Percentiles rank a stretch among this genome's conserved stretches.
phyloP scores from a whole-genome alignment of 2,113 vertebrate species.

The Stegostoma tigrinum region DNA sequence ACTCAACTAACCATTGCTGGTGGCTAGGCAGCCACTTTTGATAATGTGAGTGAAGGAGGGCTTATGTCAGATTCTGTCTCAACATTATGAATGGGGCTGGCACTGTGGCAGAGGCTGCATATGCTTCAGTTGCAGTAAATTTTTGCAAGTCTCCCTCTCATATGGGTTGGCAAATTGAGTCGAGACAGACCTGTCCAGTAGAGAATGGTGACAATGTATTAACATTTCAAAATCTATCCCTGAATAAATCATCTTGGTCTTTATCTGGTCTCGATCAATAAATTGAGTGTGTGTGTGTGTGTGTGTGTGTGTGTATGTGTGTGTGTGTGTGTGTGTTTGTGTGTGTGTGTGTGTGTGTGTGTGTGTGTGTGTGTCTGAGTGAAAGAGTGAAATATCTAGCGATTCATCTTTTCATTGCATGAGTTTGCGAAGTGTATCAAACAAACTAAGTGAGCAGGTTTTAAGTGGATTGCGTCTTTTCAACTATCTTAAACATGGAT shows the following conservation, averaged over 20 bases:
- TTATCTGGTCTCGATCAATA: too few relatives aligned
- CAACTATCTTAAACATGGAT: background rate
- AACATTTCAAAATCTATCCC: background rate
- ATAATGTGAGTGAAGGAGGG: too few relatives aligned
- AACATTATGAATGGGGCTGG: background rate
- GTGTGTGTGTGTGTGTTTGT: too few relatives aligned
- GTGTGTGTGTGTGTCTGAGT: too few relatives aligned
- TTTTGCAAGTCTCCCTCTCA: background rate
- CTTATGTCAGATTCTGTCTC: background rate
- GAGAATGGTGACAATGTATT: background rate
- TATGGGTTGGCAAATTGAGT: background rate
- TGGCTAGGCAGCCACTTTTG: background rate
- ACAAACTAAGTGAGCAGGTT: background rate
- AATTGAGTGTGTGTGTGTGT: too few relatives aligned
- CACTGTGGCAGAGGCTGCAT: background rate
- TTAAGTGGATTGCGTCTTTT: background rate
- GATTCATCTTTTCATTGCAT: background rate
- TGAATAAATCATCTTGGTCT: too few relatives aligned
- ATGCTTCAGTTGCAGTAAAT: background rate
- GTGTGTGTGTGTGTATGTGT: too few relatives aligned
- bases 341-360: too few relatives aligned
- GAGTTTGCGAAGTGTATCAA: background rate
- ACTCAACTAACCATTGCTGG: background rate
- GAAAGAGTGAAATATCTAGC: background rate
- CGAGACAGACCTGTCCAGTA: too few relatives aligned